Conservation (phyloP, 2,113 vertebrate genomes). For the Calidris pygmaea region DNA sequence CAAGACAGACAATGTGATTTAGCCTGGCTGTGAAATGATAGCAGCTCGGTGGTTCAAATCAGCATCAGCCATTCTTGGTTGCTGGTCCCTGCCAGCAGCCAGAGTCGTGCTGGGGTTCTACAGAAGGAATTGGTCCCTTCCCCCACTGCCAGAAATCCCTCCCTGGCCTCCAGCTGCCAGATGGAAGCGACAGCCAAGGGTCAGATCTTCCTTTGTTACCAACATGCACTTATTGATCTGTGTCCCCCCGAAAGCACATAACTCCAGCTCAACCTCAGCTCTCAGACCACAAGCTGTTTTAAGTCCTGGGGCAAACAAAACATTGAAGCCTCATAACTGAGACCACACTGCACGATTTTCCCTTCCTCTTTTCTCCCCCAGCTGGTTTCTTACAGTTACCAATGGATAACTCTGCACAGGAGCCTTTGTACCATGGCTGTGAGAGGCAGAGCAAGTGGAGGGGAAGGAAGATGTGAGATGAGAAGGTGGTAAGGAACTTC, state of each 20-base stretch:
- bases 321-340: not conserved
- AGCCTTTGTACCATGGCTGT: not conserved
- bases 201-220: not conserved
- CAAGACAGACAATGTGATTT: not conserved
- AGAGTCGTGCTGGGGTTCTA: not conserved
- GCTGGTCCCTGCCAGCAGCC: rapidly evolving
- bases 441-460: not conserved
- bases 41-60: not conserved
- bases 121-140: rapidly evolving
- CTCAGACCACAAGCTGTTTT: not conserved
- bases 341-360: not conserved
- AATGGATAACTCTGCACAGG: not conserved
- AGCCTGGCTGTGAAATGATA: not conserved
- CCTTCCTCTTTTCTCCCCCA: not conserved
- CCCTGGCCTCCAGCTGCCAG: not conserved
- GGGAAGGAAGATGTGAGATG: not conserved
- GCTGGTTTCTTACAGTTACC: not conserved
- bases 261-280: not conserved
- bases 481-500: not conserved
- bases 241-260: not conserved
- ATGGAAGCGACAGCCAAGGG: not conserved
- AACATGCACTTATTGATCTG: not conserved
- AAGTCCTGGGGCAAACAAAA: not conserved
- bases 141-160: not conserved
- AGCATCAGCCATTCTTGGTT: not conserved